Evolutionary conservation across 2,113 vertebrate species (phyloP).

Genomic region (human): DNA sequence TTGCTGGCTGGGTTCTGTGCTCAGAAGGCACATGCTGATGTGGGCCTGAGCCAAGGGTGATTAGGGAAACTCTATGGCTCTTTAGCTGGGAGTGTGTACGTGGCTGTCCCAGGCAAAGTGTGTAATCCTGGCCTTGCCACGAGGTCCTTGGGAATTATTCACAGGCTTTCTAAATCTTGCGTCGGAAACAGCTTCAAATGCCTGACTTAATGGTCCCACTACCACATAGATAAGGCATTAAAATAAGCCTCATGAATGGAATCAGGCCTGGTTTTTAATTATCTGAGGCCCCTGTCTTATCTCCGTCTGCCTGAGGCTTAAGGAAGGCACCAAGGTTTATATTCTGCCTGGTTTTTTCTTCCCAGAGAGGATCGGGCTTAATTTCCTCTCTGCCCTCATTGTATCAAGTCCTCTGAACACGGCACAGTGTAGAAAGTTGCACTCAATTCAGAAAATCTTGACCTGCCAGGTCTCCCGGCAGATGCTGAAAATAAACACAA

Average conservation of each 20-base stretch:
- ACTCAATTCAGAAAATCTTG: not conserved
- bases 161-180: constrained; percentile 44
- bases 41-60: not conserved
- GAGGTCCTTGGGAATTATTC: not conserved
- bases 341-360: not conserved
- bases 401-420: not conserved
- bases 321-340: not conserved
- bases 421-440: not conserved
- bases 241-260: constrained; percentile 32
- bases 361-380: not conserved
- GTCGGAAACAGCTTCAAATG: constrained; percentile 41
- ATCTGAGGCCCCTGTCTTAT: constrained; percentile 26
- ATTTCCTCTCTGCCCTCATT: not conserved
- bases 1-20: not conserved
- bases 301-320: not conserved
- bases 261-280: not conserved
- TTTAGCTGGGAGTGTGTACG: not conserved
- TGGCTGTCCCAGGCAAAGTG: not conserved
- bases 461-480: not conserved
- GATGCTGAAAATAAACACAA: not conserved
- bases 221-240: not conserved
- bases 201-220: not conserved
- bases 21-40: not conserved
- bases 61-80: not conserved
- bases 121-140: not conserved